phyloP scores from a whole-genome alignment of 2,888 invertebrate genomes.

The Stomorhina lunata region DNA sequence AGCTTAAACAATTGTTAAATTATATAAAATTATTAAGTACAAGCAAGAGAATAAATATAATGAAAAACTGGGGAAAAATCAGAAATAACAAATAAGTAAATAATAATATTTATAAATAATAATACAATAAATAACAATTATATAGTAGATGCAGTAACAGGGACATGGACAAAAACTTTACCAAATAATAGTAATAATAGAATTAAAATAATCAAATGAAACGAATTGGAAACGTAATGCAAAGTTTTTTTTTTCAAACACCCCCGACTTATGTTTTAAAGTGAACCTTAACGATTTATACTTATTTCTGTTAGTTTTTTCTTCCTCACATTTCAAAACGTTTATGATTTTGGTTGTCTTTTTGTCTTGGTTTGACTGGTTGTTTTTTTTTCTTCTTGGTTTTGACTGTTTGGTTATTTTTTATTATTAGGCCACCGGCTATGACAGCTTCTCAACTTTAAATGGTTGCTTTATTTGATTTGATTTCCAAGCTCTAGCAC shows the following conservation, averaged over 20 bases:
- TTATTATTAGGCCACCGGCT: slow-evolving; percentile 62
- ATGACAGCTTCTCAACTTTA: slow-evolving; percentile 66
- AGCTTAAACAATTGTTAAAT: slow-evolving; percentile 65
- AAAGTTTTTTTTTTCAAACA: slow-evolving; percentile 35
- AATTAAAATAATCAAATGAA: slow-evolving; percentile 59
- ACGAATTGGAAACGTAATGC: slow-evolving; percentile 49
- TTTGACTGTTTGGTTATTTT: slow-evolving; percentile 38
- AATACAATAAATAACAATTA: slow-evolving; percentile 66
- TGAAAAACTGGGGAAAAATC: background rate
- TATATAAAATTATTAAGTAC: slow-evolving; percentile 58
- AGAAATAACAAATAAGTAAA: slow-evolving; percentile 4
- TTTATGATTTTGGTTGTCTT: slow-evolving; percentile 6
- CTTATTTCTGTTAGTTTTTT: slow-evolving; percentile 16
- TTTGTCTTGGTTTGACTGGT: slow-evolving; percentile 10
- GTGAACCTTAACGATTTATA: background rate
- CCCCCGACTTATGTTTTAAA: slow-evolving; percentile 54
- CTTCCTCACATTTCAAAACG: too few species aligned
- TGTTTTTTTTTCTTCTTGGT: slow-evolving; percentile 10
- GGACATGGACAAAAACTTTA: slow-evolving; percentile 19
- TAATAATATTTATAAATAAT: slow-evolving; percentile 45
- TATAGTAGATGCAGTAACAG: slow-evolving; percentile 32
- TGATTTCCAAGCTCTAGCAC: slow-evolving; percentile 44
- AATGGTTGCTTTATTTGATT: slow-evolving; percentile 60
- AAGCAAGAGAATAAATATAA: slow-evolving; percentile 24
- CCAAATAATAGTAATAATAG: slow-evolving; percentile 60